A percentile compares a stretch with the other conserved stretches of the same genome.
These are phyloP conservation scores for Elysia chlorotica DNA, from an alignment of 1,140 invertebrate genomes.

Conservation along the genomic window DNA sequence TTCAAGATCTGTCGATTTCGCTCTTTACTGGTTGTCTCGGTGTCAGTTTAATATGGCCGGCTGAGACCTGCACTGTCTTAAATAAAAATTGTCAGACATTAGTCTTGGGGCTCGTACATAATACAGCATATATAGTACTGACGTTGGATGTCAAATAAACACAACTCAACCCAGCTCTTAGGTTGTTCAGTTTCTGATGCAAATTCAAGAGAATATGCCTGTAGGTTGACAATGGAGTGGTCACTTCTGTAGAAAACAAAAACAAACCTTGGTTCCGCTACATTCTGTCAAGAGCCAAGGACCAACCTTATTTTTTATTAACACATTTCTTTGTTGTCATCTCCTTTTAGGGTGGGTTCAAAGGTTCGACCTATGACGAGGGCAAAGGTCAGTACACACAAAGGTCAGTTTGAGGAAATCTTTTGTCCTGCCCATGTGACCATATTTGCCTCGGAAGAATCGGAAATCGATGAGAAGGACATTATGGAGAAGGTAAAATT, in stretches of 20 bases:
- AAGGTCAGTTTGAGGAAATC: constrained; percentile 45
- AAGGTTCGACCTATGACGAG: constrained; percentile 55
- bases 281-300: background rate
- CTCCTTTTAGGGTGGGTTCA: constrained; percentile 57
- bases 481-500: constrained; percentile 56
- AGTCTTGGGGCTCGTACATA: too few species aligned
- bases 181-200: too few species aligned
- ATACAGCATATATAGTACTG: too few species aligned
- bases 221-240: too few species aligned
- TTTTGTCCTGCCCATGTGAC: constrained; percentile 54
- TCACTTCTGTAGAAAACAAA: background rate
- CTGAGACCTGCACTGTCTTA: too few species aligned
- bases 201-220: too few species aligned
- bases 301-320: background rate
- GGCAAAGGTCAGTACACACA: constrained; percentile 56
- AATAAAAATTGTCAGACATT: too few species aligned
- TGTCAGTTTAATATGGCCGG: too few species aligned
- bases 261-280: background rate
- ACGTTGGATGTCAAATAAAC: too few species aligned
- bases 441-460: constrained; percentile 47
- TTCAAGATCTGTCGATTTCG: too few species aligned
- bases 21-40: too few species aligned
- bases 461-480: constrained; percentile 49
- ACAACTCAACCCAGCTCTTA: too few species aligned
- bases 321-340: constrained; percentile 7